A percentile compares a stretch with the other conserved stretches of the same genome.
Evolutionary conservation across 2,888 invertebrate genomes (phyloP).

Genomic region (Ormyrus rosae): DNA sequence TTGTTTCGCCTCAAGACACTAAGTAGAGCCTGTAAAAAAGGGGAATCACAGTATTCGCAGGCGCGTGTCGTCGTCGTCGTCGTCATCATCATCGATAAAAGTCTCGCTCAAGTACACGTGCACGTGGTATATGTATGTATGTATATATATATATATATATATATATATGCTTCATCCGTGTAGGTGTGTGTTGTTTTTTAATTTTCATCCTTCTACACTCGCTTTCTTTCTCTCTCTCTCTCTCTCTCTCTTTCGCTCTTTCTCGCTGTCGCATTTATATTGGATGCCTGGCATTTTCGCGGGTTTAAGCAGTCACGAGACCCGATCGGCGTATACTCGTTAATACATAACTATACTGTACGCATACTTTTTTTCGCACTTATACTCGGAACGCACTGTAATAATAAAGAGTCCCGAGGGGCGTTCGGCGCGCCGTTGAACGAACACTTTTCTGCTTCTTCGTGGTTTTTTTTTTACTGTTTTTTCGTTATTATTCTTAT

Average conservation of each 20-base stretch:
- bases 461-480: too few species aligned
- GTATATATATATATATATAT: constrained; percentile 1
- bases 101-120: constrained; percentile 32
- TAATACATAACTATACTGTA: constrained; percentile 25
- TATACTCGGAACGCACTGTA: constrained; percentile 7
- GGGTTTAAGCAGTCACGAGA: constrained; percentile 5
- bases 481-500: not conserved
- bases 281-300: not conserved
- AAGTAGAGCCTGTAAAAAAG: constrained; percentile 52
- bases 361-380: not conserved
- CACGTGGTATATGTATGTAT: not conserved
- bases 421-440: constrained; percentile 22
- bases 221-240: too few species aligned
- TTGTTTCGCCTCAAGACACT: constrained; percentile 28
- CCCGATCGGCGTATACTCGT: constrained; percentile 24
- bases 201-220: not conserved
- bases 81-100: not conserved
- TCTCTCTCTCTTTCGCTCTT: too few species aligned
- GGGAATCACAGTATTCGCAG: constrained; percentile 53
- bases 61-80: constrained; percentile 23
- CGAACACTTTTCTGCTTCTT: constrained; percentile 16
- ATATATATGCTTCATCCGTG: not conserved
- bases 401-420: constrained; percentile 8
- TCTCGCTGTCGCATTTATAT: too few species aligned
- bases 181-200: constrained; percentile 6